phyloP scores from a whole-genome alignment of 1,140 invertebrate genomes.

The Saxidomus purpurata region DNA sequence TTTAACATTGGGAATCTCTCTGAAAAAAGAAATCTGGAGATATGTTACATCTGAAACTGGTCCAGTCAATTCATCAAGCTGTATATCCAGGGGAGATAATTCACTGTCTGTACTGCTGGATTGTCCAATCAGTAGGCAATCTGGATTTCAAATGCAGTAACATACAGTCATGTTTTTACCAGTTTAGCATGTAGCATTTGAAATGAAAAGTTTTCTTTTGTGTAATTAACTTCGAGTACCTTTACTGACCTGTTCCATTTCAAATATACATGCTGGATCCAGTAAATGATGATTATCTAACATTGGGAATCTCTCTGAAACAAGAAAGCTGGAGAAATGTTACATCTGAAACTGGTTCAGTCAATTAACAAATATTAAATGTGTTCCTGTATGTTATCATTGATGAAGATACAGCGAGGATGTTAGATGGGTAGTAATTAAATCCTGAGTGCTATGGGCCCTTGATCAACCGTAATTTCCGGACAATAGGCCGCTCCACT shows the following conservation, averaged over 20 bases:
- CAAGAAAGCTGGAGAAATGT: not conserved
- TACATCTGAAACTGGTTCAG: not conserved
- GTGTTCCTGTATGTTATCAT: no score
- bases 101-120: conserved; percentile 10
- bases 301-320: conserved; percentile 38
- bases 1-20: conserved; percentile 11
- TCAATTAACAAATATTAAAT: no score
- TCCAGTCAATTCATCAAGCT: not conserved
- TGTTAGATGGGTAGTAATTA: no score
- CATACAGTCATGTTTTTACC: not conserved
- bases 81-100: conserved; percentile 37
- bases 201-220: not conserved
- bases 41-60: not conserved
- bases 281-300: not conserved
- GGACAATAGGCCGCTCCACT: no score
- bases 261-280: no score
- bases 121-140: not conserved
- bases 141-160: not conserved
- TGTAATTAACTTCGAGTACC: no score
- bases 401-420: no score
- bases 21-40: not conserved
- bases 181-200: not conserved
- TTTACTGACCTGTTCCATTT: no score
- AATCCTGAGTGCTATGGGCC: no score
- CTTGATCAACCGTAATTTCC: no score